These are phyloP conservation scores for Brachypalpus laphriformis DNA, from an alignment of 2,888 invertebrate species.

Conservation along the genomic window DNA sequence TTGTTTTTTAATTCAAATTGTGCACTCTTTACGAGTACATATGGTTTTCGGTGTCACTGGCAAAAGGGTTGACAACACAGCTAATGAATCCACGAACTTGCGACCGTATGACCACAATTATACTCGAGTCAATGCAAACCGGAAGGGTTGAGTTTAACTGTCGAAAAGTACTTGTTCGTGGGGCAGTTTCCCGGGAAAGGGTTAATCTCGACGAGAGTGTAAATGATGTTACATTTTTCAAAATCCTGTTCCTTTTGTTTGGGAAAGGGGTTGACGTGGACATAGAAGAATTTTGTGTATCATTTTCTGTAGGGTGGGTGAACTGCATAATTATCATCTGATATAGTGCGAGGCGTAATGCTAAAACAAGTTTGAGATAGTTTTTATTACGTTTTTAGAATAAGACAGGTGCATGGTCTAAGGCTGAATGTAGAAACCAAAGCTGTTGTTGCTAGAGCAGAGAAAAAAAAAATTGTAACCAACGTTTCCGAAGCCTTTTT, in stretches of 20 bases:
- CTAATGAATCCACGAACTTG: slow-evolving; percentile 62
- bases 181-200: slow-evolving; percentile 34
- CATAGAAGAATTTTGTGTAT: not conserved
- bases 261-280: slow-evolving; percentile 43
- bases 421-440: too few relatives aligned
- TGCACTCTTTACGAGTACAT: slow-evolving; percentile 30
- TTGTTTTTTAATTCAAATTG: not conserved
- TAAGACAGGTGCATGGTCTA: not conserved
- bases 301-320: not conserved
- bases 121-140: slow-evolving; percentile 41
- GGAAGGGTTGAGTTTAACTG: slow-evolving; percentile 25
- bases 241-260: slow-evolving; percentile 45
- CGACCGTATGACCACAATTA: slow-evolving; percentile 71
- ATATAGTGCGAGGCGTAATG: slow-evolving; percentile 42
- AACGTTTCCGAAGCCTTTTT: too few relatives aligned
- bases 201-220: slow-evolving; percentile 50
- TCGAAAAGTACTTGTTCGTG: slow-evolving; percentile 1
- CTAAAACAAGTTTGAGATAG: slow-evolving; percentile 38
- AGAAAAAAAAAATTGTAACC: too few relatives aligned
- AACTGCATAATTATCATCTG: slow-evolving; percentile 67
- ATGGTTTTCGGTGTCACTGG: slow-evolving; percentile 59
- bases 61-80: slow-evolving; percentile 58
- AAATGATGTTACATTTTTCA: slow-evolving; percentile 57
- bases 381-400: not conserved
- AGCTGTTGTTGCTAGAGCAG: too few relatives aligned